Conservation (phyloP, 2,888 invertebrate species). For the Catonia carolina region DNA sequence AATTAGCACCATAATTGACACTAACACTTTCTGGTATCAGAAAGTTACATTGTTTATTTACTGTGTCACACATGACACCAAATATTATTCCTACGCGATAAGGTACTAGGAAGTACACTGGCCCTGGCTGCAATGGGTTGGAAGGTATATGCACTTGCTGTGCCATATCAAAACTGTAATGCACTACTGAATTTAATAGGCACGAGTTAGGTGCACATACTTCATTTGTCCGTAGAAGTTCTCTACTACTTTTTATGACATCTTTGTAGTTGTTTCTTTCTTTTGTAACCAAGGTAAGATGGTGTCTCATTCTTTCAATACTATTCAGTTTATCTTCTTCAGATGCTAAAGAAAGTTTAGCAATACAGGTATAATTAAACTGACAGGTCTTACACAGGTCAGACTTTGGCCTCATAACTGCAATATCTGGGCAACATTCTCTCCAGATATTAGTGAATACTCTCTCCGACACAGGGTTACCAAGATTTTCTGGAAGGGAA, state of each 20-base stretch:
- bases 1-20: slow-evolving; percentile 20
- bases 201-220: no score
- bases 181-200: no score
- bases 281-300: not conserved
- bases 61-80: slow-evolving; percentile 26
- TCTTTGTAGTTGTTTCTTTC: slow-evolving; percentile 12
- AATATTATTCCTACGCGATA: slow-evolving; percentile 25
- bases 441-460: no score
- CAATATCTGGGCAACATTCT: no score
- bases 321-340: slow-evolving; percentile 7
- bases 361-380: slow-evolving; percentile 6
- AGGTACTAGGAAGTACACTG: no score
- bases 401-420: no score
- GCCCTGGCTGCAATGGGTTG: no score
- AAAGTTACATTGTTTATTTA: slow-evolving; percentile 15
- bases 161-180: no score
- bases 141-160: no score
- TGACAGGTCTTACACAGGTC: no score
- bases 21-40: slow-evolving; percentile 21
- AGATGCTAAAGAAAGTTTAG: not conserved
- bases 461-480: no score
- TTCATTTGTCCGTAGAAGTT: not conserved
- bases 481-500: no score
- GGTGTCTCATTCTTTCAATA: slow-evolving; percentile 13
- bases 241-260: slow-evolving; percentile 4